Conservation (phyloP, 1,140 invertebrate genomes). For the Parasteatoda tepidariorum region DNA sequence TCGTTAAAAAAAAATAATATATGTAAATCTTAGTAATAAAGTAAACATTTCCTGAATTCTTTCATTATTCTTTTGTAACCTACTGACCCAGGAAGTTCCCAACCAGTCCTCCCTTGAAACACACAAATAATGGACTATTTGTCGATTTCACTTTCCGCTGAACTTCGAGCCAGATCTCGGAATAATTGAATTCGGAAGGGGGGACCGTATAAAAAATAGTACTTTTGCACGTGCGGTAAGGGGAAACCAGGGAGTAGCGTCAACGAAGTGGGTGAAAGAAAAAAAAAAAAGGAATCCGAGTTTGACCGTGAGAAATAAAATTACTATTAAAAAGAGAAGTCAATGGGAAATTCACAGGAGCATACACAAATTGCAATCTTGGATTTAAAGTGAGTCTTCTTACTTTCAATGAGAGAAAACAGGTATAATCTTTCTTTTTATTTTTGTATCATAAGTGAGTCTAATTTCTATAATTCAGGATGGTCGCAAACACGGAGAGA, state of each 20-base stretch:
- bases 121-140: neutral
- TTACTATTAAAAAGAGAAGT: neutral
- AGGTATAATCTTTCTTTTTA: neutral
- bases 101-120: neutral
- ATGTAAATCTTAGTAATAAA: no score
- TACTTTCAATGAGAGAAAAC: neutral
- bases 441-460: no score
- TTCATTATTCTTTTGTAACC: no score
- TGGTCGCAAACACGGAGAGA: no score
- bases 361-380: neutral
- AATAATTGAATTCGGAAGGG: neutral
- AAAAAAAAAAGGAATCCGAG: neutral
- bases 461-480: no score
- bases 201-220: neutral
- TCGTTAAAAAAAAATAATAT: no score
- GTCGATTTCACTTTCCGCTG: neutral
- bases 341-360: neutral
- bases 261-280: constrained; percentile 5
- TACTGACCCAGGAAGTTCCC: constrained; percentile 2
- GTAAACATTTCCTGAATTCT: no score
- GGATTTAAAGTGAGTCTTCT: no score
- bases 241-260: neutral
- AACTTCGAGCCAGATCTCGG: constrained; percentile 2
- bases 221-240: constrained; percentile 5
- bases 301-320: constrained; percentile 38